Evolutionary conservation across 2,888 invertebrate genomes (phyloP), one percentile per base, ranked within the genome.

Genomic region (Barypeithes pellucidus): DNA sequence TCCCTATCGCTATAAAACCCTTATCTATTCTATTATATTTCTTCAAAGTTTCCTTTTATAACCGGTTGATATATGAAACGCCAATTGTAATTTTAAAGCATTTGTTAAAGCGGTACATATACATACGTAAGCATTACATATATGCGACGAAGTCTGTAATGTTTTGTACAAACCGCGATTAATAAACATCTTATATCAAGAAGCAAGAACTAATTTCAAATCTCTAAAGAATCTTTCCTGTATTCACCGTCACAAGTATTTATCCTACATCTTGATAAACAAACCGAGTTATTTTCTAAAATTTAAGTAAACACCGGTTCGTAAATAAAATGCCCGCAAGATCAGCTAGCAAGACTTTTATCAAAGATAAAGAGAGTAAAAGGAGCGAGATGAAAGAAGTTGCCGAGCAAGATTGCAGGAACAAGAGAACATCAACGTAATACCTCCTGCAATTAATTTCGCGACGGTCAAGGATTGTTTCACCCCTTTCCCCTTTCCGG

Each of bases 211-310:
- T 57, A 57, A 57, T 57, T 57, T 57, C 11, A 8, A 33, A 57
- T 57, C 36, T 57, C 54, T 57, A 57, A 57, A 33, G 54, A 57
- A 33, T 33, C 33, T 57, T 36, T 36, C 18, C 36, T 18, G 18
- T 33, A 57, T 57, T 57, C 54, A 33, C 18, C 16, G 24, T 57
- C 18, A 54, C 47, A 45, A 72, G 63, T 73, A 68, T 70, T 65
- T 70, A 57, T 57, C 67, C 45, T 43, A 11, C 68, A 75, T 75
- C 75, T 75, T 75, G 75, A 75, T 75, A 75, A 66, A 75, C 72
- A 75, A 75, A 75, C 75, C 75, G 57, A 75, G 75, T 75, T 75
- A 75, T 68, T 72, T 67, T 72, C 71, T 63, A 57, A 62, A 67
- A 67, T 68, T 60, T 65, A 18, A 62, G 72, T 66, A 72, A 75